Percentiles rank a stretch among this genome's conserved stretches.
Evolutionary conservation across 2,888 invertebrate genomes (phyloP).

Genomic region (Synanthedon myopaeformis): DNA sequence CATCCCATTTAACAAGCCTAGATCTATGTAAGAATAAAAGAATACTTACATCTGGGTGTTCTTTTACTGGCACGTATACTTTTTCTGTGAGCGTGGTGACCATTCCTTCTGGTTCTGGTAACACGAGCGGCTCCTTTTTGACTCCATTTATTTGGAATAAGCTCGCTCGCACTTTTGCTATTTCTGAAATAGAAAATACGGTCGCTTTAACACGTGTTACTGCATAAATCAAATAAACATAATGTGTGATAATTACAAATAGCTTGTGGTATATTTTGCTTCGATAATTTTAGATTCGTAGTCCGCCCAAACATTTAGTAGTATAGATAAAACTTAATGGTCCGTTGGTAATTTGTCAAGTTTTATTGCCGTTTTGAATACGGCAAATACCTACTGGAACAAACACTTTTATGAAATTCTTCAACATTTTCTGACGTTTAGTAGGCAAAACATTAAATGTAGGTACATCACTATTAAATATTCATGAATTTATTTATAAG

Average conservation of each 20-base stretch:
- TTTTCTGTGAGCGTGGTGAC: constrained; percentile 96
- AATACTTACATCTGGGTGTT: constrained; percentile 98
- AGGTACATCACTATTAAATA: no score
- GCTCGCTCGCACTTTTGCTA: constrained; percentile 96
- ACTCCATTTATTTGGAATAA: constrained; percentile 99
- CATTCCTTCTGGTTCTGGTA: constrained; percentile 92
- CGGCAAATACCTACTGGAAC: no score
- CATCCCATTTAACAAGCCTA: no score
- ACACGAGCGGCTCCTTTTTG: constrained; percentile 90
- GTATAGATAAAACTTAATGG: constrained; percentile 41
- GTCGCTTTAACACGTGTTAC: constrained; percentile 11
- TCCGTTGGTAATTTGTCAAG: constrained; percentile 18
- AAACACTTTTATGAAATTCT: no score
- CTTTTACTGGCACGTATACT: constrained; percentile 99
- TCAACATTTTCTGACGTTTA: no score
- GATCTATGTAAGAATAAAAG: constrained; percentile 2
- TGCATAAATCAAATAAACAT: not conserved
- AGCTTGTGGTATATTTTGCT: constrained; percentile 33
- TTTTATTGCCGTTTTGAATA: not conserved
- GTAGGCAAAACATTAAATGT: no score
- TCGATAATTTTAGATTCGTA: constrained; percentile 29
- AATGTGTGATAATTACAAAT: constrained; percentile 13
- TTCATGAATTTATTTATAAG: no score
- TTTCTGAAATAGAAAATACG: constrained; percentile 81
- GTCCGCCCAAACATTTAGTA: constrained; percentile 34